Percentiles rank a stretch among this genome's conserved stretches.
phyloP scores from a whole-genome alignment of 2,113 vertebrate species.

The Sebastes fasciatus region DNA sequence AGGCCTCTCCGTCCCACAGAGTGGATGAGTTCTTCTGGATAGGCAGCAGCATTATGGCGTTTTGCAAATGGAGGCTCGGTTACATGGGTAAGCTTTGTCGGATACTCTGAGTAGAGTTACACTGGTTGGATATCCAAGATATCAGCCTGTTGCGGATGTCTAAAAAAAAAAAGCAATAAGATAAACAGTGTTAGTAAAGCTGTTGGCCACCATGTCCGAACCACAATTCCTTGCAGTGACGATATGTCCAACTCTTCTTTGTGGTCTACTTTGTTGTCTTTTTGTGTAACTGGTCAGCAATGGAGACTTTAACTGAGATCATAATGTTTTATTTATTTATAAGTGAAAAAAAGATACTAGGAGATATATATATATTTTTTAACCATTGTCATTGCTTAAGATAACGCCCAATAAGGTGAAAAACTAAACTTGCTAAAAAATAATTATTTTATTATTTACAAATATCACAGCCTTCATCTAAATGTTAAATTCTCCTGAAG shows the following conservation, averaged over 20 bases:
- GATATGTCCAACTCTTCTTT: background rate
- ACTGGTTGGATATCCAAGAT: background rate
- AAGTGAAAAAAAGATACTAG: background rate
- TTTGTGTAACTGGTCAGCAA: background rate
- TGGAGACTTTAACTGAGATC: background rate
- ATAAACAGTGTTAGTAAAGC: background rate
- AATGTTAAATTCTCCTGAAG: no score
- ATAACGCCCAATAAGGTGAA: no score
- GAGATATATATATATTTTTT: no score
- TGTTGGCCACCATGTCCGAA: background rate
- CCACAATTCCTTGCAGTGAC: background rate
- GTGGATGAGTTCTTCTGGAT: constrained; percentile 90
- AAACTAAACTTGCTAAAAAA: no score
- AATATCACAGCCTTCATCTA: no score
- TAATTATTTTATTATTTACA: no score
- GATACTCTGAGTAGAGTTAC: background rate
- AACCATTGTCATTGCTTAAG: no score
- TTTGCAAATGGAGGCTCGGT: constrained; percentile 87
- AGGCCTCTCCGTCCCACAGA: constrained; percentile 77
- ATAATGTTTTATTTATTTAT: background rate
- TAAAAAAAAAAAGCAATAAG: no score
- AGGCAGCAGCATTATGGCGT: constrained; percentile 84
- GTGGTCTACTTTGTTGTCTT: background rate
- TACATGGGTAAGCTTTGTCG: constrained; percentile 88
- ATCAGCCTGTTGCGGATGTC: background rate